These are phyloP conservation scores for Athene cunicularia DNA, from an alignment of 2,113 vertebrate species.

Conservation along the genomic window DNA sequence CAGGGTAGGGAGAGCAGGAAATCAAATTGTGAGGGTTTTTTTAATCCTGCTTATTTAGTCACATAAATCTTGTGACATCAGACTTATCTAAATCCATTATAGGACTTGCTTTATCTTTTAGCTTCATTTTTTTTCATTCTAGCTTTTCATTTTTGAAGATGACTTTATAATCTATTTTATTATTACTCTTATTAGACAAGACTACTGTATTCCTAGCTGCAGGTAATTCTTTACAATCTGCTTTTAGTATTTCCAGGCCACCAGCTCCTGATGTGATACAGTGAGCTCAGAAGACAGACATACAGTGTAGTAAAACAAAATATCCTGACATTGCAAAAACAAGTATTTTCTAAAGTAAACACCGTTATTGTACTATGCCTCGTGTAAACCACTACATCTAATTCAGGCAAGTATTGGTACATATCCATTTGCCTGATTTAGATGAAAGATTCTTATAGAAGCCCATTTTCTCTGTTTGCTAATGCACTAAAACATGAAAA, in stretches of 20 bases:
- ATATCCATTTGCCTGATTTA: conserved; percentile 4
- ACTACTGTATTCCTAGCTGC: background rate
- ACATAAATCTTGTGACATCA: background rate
- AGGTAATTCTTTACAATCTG: background rate
- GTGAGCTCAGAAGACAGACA: background rate
- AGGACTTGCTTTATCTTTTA: background rate
- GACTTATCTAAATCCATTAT: background rate
- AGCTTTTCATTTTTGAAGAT: background rate
- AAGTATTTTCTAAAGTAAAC: conserved; percentile 58
- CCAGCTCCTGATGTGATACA: background rate
- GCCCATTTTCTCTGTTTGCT: conserved; percentile 46
- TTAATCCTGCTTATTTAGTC: background rate
- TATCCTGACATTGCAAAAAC: conserved; percentile 11
- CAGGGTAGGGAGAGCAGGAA: background rate
- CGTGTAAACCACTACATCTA: conserved; percentile 24
- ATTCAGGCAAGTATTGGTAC: conserved; percentile 61
- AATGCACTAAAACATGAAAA: conserved; percentile 6
- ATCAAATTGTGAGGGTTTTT: background rate
- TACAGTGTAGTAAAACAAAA: background rate
- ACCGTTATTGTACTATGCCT: background rate
- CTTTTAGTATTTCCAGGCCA: background rate
- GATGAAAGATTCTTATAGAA: conserved; percentile 18
- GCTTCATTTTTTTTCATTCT: background rate
- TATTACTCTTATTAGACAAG: background rate
- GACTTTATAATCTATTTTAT: background rate